Percentiles rank a stretch among this genome's conserved stretches.
Conservation (phyloP, 2,888 invertebrate genomes). For the Thysanoteuthis rhombus region DNA sequence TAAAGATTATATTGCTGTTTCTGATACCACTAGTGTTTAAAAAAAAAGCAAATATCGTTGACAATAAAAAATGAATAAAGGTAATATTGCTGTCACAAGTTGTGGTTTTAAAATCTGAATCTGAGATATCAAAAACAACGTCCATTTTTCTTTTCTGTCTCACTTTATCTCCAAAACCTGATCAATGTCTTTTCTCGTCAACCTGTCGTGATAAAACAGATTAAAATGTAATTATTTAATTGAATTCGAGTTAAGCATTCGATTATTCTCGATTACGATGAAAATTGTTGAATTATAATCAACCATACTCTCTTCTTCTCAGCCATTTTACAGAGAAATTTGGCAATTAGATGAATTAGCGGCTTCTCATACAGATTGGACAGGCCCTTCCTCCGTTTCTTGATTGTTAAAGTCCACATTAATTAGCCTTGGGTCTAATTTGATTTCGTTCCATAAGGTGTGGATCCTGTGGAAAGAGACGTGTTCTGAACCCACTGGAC, state of each 20-base stretch:
- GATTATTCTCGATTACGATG: background rate
- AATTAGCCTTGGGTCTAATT: background rate
- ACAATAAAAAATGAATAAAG: no score
- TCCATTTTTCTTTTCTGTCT: no score
- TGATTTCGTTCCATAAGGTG: background rate
- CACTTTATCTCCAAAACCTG: no score
- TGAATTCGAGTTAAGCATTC: background rate
- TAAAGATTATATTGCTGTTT: no score
- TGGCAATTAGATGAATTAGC: background rate
- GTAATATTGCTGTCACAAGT: no score
- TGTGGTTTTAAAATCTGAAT: no score
- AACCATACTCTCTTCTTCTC: background rate
- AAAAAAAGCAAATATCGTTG: no score
- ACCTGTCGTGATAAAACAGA: background rate
- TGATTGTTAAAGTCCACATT: constrained; percentile 12
- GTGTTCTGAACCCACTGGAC: background rate
- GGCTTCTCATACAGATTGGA: background rate
- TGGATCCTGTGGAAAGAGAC: background rate
- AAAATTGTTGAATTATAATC: background rate
- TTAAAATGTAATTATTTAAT: background rate
- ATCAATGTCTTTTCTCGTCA: background rate
- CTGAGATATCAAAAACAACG: no score
- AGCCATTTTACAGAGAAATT: background rate
- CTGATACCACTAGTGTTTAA: no score
- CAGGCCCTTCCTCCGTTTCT: background rate